Conservation (phyloP, 2,888 invertebrate species). For the Stenoptilia bipunctidactyla region DNA sequence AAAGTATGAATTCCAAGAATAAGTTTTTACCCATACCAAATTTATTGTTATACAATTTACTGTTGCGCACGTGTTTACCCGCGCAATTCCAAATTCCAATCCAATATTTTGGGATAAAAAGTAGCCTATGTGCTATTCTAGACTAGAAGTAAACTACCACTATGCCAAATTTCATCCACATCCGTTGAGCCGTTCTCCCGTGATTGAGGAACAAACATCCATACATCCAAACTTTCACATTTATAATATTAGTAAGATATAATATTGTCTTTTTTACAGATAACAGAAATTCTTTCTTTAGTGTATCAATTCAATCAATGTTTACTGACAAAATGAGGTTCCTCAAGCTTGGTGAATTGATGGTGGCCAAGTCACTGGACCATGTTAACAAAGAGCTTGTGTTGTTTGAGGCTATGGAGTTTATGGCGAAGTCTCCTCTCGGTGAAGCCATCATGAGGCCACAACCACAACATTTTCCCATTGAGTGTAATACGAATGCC, state of each 20-base stretch:
- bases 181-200: no score
- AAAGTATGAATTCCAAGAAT: no score
- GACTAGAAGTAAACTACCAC: no score
- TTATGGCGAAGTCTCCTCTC: constrained; percentile 71
- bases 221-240: no score
- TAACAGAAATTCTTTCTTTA: constrained; percentile 41
- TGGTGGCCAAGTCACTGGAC: constrained; percentile 33
- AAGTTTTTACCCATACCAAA: no score
- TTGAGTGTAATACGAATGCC: background rate
- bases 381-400: constrained; percentile 63
- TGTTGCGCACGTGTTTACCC: no score
- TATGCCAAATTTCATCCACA: no score
- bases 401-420: constrained; percentile 74
- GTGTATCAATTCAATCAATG: constrained; percentile 41
- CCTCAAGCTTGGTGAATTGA: constrained; percentile 36
- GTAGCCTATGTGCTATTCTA: no score
- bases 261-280: constrained; percentile 28
- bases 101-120: background rate
- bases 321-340: constrained; percentile 41
- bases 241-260: no score
- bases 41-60: background rate
- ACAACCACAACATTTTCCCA: constrained; percentile 44
- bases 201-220: no score
- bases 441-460: constrained; percentile 72
- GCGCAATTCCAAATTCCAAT: background rate